A percentile compares a stretch with the other conserved stretches of the same genome.
Evolutionary conservation across 2,888 invertebrate species (phyloP).

Genomic region (Punctoribates punctum): DNA sequence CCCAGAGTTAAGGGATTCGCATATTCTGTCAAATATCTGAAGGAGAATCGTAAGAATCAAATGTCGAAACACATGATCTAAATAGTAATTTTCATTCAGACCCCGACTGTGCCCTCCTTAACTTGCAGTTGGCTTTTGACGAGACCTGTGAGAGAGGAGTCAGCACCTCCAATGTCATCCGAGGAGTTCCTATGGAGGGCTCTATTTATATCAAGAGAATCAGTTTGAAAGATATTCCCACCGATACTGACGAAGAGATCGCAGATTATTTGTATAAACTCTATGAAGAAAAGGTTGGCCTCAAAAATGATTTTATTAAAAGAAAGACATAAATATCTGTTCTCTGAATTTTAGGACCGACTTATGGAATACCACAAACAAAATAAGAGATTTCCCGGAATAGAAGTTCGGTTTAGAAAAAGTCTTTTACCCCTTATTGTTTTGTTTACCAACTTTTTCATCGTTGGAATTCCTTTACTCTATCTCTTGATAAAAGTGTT

Average conservation of each 20-base stretch:
- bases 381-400: conserved; percentile 50
- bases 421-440: conserved; percentile 51
- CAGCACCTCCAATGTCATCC: conserved; percentile 71
- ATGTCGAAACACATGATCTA: too few relatives aligned
- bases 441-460: conserved; percentile 51
- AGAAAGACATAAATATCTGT: background rate
- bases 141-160: conserved; percentile 61
- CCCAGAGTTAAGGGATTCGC: conserved; percentile 91
- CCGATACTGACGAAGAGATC: conserved; percentile 64
- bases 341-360: conserved; percentile 51
- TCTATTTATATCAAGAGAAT: conserved; percentile 76
- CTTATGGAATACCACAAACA: conserved; percentile 52
- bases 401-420: conserved; percentile 48
- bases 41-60: conserved; percentile 56
- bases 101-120: conserved; percentile 44
- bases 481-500: conserved; percentile 50
- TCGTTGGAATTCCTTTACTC: conserved; percentile 51
- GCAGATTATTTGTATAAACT: conserved; percentile 76
- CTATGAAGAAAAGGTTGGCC: conserved; percentile 73
- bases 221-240: conserved; percentile 73
- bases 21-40: conserved; percentile 74
- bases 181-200: conserved; percentile 67
- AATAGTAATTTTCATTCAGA: conserved; percentile 1
- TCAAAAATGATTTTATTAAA: background rate
- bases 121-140: conserved; percentile 47